Evolutionary conservation across 2,113 vertebrate species (phyloP).

Genomic region (Mus pahari): DNA sequence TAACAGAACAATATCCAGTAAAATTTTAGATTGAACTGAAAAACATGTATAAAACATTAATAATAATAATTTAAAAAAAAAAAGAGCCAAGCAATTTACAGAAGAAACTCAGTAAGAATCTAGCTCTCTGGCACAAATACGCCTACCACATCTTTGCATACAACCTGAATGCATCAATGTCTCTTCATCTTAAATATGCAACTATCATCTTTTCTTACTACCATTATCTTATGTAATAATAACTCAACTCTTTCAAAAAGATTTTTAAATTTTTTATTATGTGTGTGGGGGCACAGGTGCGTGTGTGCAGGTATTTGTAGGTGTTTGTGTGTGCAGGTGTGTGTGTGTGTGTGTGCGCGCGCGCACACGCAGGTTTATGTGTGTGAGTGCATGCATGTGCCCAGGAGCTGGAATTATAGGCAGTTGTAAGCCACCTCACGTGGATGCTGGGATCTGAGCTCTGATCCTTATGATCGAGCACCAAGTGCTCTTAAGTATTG

Average conservation of each 20-base stretch:
- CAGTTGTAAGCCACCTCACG: not conserved
- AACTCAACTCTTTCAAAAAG: not conserved
- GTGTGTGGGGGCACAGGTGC: not conserved
- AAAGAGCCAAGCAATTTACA: conserved; percentile 39
- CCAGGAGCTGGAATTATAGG: not conserved
- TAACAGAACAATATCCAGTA: conserved; percentile 17
- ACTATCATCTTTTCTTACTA: not conserved
- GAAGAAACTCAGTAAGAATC: conserved; percentile 48
- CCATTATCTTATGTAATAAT: not conserved
- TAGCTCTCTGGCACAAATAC: not conserved
- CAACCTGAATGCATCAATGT: conserved; percentile 10
- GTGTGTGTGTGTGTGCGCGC: not conserved
- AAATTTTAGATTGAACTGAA: conserved; percentile 3
- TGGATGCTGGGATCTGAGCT: not conserved
- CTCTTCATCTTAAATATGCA: conserved; percentile 56
- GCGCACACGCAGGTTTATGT: too few species aligned
- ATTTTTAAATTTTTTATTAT: not conserved
- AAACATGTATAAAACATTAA: conserved; percentile 24
- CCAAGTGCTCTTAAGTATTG: not conserved
- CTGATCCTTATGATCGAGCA: not conserved
- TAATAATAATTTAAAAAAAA: not conserved
- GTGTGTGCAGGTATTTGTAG: not conserved
- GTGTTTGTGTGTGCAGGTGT: not conserved
- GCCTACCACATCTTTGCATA: not conserved
- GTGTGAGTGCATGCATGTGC: not conserved